A percentile compares a stretch with the other conserved stretches of the same genome.
These are phyloP conservation scores for Drosophila meridiana DNA, from an alignment of 2,888 invertebrate genomes.

Conservation along the genomic window DNA sequence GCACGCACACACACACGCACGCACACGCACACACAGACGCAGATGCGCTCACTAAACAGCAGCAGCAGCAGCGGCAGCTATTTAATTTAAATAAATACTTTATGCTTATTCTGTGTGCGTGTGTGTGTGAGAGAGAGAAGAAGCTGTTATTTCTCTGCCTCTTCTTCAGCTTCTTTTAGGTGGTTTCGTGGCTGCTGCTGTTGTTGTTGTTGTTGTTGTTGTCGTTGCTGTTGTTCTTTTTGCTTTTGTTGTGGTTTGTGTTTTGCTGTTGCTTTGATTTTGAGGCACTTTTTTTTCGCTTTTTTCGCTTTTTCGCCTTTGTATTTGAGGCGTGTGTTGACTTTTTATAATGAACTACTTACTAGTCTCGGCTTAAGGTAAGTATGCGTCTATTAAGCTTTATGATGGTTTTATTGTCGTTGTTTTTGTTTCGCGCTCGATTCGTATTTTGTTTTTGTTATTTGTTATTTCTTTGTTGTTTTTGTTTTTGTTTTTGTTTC, in stretches of 20 bases:
- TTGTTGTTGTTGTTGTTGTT: not conserved
- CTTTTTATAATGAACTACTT: constrained; percentile 52
- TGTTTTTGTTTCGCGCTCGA: constrained; percentile 19
- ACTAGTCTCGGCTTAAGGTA: constrained; percentile 40
- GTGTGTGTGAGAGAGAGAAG: constrained; percentile 31
- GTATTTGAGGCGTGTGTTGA: constrained; percentile 29
- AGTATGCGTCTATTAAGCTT: constrained; percentile 45
- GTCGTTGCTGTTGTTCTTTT: not conserved
- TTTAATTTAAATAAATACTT: constrained; percentile 54
- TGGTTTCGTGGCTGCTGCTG: constrained; percentile 10
- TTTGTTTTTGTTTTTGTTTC: constrained; percentile 28
- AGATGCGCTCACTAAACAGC: constrained; percentile 27
- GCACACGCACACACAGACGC: constrained; percentile 27
- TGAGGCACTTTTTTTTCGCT: constrained; percentile 35
- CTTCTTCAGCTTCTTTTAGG: constrained; percentile 8
- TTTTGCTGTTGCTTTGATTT: constrained; percentile 11
- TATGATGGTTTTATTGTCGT: constrained; percentile 45
- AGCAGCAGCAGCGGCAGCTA: constrained; percentile 27
- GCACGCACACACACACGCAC: constrained; percentile 24
- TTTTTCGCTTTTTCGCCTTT: constrained; percentile 26
- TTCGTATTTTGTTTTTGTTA: not conserved
- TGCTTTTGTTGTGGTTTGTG: constrained; percentile 24
- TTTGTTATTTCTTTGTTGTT: not conserved
- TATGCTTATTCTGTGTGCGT: constrained; percentile 36
- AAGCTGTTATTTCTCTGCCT: constrained; percentile 22